Evolutionary conservation across 1,140 invertebrate genomes (phyloP).

Genomic region (Lepidostoma basale): DNA sequence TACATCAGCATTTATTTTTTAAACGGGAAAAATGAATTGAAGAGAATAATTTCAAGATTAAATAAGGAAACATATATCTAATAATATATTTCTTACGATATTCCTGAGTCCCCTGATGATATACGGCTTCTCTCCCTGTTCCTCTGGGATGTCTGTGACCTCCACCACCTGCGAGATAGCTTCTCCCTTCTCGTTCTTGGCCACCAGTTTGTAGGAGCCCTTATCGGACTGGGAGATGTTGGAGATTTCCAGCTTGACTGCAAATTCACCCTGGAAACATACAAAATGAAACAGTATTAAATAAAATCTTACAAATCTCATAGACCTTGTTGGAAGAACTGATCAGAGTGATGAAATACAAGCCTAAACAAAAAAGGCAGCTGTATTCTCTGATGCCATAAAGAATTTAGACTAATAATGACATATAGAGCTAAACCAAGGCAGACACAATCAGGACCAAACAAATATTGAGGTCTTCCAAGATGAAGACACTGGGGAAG

Average conservation of each 20-base stretch:
- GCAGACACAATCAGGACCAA: too few species aligned
- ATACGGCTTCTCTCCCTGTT: slow-evolving; percentile 73
- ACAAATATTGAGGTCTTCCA: too few species aligned
- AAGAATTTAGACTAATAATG: too few species aligned
- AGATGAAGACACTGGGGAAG: too few species aligned
- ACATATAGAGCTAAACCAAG: too few species aligned
- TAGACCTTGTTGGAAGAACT: too few species aligned
- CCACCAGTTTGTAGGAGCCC: slow-evolving; percentile 88
- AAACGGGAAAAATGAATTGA: too few species aligned
- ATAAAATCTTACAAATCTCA: slow-evolving; percentile 14
- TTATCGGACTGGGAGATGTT: slow-evolving; percentile 80
- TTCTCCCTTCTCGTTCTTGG: slow-evolving; percentile 93
- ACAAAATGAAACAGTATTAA: background rate
- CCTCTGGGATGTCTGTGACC: slow-evolving; percentile 80
- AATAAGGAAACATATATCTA: background rate
- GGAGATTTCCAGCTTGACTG: slow-evolving; percentile 85
- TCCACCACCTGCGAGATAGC: slow-evolving; percentile 88
- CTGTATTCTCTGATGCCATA: too few species aligned
- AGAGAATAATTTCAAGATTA: too few species aligned
- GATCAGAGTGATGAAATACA: too few species aligned
- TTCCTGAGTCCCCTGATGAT: slow-evolving; percentile 76
- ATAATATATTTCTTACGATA: slow-evolving; percentile 69
- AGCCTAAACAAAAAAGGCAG: too few species aligned
- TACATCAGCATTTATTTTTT: too few species aligned
- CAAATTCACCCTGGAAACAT: slow-evolving; percentile 77